Conservation (phyloP, 2,113 vertebrate species). For the Dromas ardeola region DNA sequence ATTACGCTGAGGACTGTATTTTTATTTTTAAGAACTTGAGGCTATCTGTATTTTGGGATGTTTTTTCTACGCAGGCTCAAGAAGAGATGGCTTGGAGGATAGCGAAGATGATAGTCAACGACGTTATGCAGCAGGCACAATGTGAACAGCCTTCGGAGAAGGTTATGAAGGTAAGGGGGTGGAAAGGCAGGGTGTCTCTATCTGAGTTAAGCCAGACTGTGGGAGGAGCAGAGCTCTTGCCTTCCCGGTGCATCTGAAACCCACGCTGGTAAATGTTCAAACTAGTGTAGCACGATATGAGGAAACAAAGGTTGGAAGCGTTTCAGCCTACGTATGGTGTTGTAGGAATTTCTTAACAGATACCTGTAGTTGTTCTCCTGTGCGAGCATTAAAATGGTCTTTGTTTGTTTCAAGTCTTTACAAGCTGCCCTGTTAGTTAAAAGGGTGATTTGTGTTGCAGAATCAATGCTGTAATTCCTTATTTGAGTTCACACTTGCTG, state of each 20-base stretch:
- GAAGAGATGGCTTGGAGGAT: constrained; percentile 99
- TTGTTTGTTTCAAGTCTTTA: background rate
- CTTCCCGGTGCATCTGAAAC: background rate
- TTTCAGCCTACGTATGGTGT: background rate
- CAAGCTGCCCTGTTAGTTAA: background rate
- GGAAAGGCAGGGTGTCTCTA: background rate
- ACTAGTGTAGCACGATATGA: background rate
- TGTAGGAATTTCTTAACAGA: background rate
- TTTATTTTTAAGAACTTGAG: background rate
- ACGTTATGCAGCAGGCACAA: constrained; percentile 93
- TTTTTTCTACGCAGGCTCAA: constrained; percentile 81
- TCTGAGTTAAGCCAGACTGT: background rate
- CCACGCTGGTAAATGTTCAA: background rate
- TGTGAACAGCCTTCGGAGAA: constrained; percentile 80
- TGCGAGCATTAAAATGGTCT: background rate
- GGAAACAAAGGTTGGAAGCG: background rate
- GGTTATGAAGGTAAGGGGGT: constrained; percentile 83
- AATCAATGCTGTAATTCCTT: background rate
- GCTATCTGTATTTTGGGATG: background rate
- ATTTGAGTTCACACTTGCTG: background rate
- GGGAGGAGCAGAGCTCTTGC: constrained; percentile 26
- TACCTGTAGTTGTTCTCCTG: background rate
- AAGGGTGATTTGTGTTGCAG: background rate
- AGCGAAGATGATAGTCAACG: constrained; percentile 98
- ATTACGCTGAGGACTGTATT: background rate